phyloP scores from a whole-genome alignment of 2,888 invertebrate species.

The Cataglyphis livida region DNA sequence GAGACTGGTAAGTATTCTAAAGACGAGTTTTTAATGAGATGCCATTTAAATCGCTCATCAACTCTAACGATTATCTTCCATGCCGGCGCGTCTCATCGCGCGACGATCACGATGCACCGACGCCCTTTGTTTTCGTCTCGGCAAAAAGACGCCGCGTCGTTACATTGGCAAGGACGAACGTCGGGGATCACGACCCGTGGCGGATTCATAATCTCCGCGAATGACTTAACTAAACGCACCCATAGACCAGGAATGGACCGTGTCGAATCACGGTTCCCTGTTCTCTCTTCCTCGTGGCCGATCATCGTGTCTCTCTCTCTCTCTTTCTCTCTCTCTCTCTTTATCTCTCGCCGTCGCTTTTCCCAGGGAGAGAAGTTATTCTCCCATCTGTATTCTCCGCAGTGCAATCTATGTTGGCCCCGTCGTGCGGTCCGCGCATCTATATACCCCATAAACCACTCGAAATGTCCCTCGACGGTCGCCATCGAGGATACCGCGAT shows the following conservation, averaged over 20 bases:
- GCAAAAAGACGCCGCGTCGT: conserved; percentile 20
- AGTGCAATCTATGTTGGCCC: conserved; percentile 71
- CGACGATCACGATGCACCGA: conserved; percentile 20
- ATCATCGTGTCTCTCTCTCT: conserved; percentile 42
- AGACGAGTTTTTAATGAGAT: conserved; percentile 48
- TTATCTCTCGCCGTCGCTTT: conserved; percentile 17
- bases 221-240: conserved; percentile 81
- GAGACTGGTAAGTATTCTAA: neutral
- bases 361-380: conserved; percentile 70
- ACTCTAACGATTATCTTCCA: conserved; percentile 54
- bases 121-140: conserved; percentile 55
- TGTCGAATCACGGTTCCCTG: conserved; percentile 75
- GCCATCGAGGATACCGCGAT: conserved; percentile 61
- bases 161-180: conserved; percentile 41
- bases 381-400: conserved; percentile 77
- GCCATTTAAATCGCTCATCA: conserved; percentile 40
- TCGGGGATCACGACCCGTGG: conserved; percentile 73
- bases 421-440: conserved; percentile 63
- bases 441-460: conserved; percentile 76
- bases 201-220: conserved; percentile 80
- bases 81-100: conserved; percentile 32
- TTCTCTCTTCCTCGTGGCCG: conserved; percentile 58
- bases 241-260: conserved; percentile 78
- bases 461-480: conserved; percentile 72
- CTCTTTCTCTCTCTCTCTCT: neutral